These are phyloP conservation scores for Pontoporia blainvillei DNA, from an alignment of 2,113 vertebrate species.

Conservation along the genomic window DNA sequence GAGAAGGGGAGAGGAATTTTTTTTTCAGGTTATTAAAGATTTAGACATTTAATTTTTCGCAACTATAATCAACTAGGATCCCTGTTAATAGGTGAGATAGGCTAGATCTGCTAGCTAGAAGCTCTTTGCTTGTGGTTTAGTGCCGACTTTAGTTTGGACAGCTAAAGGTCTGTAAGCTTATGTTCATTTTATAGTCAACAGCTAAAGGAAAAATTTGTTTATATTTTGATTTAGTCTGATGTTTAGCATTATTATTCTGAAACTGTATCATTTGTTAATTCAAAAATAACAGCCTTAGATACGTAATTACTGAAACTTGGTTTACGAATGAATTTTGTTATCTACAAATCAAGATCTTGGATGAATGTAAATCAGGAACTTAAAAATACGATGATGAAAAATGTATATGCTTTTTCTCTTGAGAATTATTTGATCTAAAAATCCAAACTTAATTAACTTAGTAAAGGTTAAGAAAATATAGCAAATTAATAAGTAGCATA, in stretches of 20 bases:
- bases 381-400: background rate
- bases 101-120: background rate
- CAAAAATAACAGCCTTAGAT: background rate
- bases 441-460: background rate
- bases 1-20: background rate
- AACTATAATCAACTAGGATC: background rate
- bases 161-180: background rate
- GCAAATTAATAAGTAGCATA: background rate
- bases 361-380: constrained; percentile 14
- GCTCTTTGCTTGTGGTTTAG: background rate
- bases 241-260: background rate
- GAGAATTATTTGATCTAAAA: background rate
- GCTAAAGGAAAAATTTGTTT: constrained; percentile 2
- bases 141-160: background rate
- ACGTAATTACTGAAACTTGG: background rate
- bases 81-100: background rate
- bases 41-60: background rate
- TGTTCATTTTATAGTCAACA: constrained; percentile 1
- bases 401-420: background rate
- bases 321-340: constrained; percentile 28
- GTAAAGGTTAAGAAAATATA: constrained; percentile 4
- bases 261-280: background rate
- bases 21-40: constrained; percentile 1
- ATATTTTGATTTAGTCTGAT: background rate
- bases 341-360: background rate